Evolutionary conservation across 2,888 invertebrate genomes (phyloP), one percentile per base, ranked within the genome.

Genomic region (Stenoptilia bipunctidactyla): DNA sequence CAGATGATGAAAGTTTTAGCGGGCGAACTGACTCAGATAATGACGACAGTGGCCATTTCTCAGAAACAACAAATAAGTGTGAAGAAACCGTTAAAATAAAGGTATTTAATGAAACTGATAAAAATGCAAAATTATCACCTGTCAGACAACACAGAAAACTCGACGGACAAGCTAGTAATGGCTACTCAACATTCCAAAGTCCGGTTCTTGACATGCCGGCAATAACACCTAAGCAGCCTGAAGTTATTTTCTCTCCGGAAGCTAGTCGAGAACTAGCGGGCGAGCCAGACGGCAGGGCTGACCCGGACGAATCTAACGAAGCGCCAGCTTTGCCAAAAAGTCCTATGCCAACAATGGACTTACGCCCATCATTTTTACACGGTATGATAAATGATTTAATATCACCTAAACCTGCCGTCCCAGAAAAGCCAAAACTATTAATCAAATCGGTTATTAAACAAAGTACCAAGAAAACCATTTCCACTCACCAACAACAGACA

Each of bases 261-360:
- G 88, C 88, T 38, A 92, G 91, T 61, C 85, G 93, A 15, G 93
- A 94, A 57, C 73, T 90, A 49, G 93, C 93, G 6, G 94, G 93
- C 6, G 93, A 93, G 56, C 94, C 94, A 0, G 94, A 94, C 56
- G 93, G 94, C n/a, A 88, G 92, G 52, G 93, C 93, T 10, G 93
- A 93, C 70, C 92, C 92, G 1, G 92, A 92, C 55, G 89, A 90
- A 34, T 72, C 85, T 1, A 82, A 82, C 15, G 90, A 90, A 63
- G 88, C 90, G 1, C 89, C 91, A 1, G 89, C 89, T 2, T 66
- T 92, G 41, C 92, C 92, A 0, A 86, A 88, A 42, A 88, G 89
- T 48, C 91, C 92, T 1, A 86, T 90, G 13, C 90, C 90, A 12
- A 61, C 75, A 25, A 66, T 87, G 50, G 73, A 85, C 49, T 82